These are phyloP conservation scores for Prionailurus bengalensis DNA, from an alignment of 2,113 vertebrate species.

Conservation along the genomic window DNA sequence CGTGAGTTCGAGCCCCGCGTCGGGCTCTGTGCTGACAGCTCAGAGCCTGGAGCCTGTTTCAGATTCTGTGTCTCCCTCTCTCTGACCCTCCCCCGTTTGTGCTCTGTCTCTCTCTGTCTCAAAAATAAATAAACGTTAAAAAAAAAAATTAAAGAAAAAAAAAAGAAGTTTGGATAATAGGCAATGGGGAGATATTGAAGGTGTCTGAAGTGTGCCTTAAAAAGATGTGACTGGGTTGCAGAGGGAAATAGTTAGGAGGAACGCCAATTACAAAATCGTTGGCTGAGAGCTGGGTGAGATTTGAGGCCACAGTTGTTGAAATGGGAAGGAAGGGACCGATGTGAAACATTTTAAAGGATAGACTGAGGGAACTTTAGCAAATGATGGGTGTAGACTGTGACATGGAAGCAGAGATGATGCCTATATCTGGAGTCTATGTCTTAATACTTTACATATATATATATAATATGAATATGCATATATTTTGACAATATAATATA, in stretches of 20 bases:
- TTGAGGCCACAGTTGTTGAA: background rate
- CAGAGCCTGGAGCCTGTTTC: no score
- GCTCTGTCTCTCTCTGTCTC: no score
- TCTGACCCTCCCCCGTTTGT: no score
- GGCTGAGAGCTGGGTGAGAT: background rate
- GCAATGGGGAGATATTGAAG: background rate
- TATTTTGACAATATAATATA: no score
- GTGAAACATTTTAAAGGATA: background rate
- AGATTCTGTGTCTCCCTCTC: no score
- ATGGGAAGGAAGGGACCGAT: background rate
- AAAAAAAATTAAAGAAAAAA: no score
- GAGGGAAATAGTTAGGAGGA: conserved; percentile 40
- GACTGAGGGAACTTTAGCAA: background rate
- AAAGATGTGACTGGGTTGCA: background rate
- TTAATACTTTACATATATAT: background rate
- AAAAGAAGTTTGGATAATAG: background rate
- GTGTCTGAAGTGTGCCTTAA: background rate
- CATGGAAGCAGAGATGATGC: background rate
- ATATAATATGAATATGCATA: no score
- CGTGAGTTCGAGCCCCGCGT: no score
- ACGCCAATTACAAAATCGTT: background rate
- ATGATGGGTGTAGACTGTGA: background rate
- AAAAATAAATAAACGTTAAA: no score
- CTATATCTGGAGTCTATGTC: background rate
- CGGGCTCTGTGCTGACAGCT: no score